Conservation (phyloP, 2,113 vertebrate species). For the Epinephelus cyanopodus region DNA sequence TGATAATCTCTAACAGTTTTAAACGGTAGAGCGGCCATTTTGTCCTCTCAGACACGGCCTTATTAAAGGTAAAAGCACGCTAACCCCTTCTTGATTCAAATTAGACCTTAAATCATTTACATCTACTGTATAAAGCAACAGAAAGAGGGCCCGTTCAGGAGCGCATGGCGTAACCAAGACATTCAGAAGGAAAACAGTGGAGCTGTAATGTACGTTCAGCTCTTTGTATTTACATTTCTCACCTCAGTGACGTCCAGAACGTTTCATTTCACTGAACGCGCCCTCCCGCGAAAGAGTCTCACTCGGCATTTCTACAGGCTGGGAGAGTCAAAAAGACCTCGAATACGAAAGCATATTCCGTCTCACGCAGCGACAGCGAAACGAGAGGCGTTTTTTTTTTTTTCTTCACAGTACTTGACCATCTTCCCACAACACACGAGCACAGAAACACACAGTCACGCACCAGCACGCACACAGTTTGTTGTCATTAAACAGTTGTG, state of each 20-base stretch:
- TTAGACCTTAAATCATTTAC: conserved; percentile 74
- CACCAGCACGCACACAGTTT: conserved; percentile 62
- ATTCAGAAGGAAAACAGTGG: conserved; percentile 66
- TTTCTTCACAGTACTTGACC: conserved; percentile 77
- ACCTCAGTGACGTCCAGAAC: conserved; percentile 37
- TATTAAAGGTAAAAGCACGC: conserved; percentile 81
- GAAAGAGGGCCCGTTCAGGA: conserved; percentile 59
- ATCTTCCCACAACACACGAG: conserved; percentile 65
- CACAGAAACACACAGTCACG: conserved; percentile 65
- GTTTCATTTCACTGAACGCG: conserved; percentile 32
- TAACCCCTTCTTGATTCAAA: conserved; percentile 66
- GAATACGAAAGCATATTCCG: conserved; percentile 47
- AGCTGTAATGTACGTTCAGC: conserved; percentile 52
- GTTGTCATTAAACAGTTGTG: conserved; percentile 57
- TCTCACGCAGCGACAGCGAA: conserved; percentile 55
- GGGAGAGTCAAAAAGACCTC: conserved; percentile 50
- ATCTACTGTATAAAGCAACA: conserved; percentile 75
- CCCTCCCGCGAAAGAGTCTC: conserved; percentile 46
- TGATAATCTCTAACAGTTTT: conserved; percentile 77
- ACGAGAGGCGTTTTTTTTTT: conserved; percentile 46
- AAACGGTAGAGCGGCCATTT: conserved; percentile 74
- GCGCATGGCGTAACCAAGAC: conserved; percentile 62
- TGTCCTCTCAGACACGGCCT: conserved; percentile 65
- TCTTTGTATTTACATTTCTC: conserved; percentile 72
- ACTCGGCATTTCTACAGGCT: conserved; percentile 62